phyloP scores from a whole-genome alignment of 2,113 vertebrate genomes.

The Python bivittatus region DNA sequence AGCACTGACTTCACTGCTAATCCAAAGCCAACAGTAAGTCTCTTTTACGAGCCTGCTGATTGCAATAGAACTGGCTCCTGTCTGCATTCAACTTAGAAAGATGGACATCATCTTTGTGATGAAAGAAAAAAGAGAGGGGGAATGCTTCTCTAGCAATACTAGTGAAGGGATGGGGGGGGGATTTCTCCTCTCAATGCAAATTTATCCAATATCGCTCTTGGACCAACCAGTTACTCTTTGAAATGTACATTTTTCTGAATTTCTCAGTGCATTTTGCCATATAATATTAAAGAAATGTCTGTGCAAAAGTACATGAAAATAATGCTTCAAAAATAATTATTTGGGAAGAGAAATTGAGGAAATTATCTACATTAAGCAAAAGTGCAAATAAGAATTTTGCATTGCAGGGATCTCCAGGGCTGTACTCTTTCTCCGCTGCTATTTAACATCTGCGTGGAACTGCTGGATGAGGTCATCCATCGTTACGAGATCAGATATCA shows the following conservation, averaged over 20 bases:
- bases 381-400: background rate
- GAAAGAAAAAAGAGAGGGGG: background rate
- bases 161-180: background rate
- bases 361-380: background rate
- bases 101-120: background rate
- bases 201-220: background rate
- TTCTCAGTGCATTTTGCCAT: background rate
- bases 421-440: background rate
- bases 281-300: background rate
- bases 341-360: background rate
- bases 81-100: slow-evolving; percentile 44
- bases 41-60: slow-evolving; percentile 42
- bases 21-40: slow-evolving; percentile 56
- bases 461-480: background rate
- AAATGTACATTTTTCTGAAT: background rate
- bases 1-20: slow-evolving; percentile 65
- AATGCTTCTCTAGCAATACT: background rate
- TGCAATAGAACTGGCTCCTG: slow-evolving; percentile 50
- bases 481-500: background rate
- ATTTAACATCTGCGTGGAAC: background rate
- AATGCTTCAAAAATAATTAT: background rate
- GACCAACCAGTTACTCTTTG: background rate
- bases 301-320: background rate
- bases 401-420: background rate
- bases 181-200: background rate